These are phyloP conservation scores for Pseudochromis fuscus DNA, from an alignment of 2,797 vertebrate species.

Conservation along the genomic window DNA sequence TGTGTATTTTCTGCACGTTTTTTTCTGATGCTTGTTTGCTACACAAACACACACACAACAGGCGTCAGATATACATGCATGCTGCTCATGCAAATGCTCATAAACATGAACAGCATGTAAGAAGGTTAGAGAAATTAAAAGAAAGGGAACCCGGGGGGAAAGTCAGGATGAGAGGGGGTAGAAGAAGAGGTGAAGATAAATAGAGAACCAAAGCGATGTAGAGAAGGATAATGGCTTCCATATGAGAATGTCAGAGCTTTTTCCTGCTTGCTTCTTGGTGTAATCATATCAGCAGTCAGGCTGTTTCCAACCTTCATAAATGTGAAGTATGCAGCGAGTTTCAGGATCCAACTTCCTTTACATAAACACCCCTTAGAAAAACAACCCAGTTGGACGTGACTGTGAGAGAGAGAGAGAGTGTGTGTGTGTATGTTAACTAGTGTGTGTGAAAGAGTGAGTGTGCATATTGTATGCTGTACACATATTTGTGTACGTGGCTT, in stretches of 20 bases:
- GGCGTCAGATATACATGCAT: slow-evolving; percentile 35
- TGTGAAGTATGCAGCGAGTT: slow-evolving; percentile 88
- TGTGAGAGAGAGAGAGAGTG: slow-evolving; percentile 33
- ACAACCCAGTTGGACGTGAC: slow-evolving; percentile 68
- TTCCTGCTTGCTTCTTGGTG: slow-evolving; percentile 82
- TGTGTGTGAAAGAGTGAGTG: slow-evolving; percentile 15
- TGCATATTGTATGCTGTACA: slow-evolving; percentile 23
- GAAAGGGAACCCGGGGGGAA: slow-evolving; percentile 25
- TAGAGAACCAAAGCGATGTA: slow-evolving; percentile 71
- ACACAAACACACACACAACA: slow-evolving; percentile 34
- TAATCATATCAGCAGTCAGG: slow-evolving; percentile 95
- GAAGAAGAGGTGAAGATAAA: slow-evolving; percentile 71
- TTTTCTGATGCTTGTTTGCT: slow-evolving; percentile 35
- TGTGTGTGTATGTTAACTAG: slow-evolving; percentile 23
- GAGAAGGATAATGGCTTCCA: slow-evolving; percentile 93
- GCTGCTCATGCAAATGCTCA: slow-evolving; percentile 22
- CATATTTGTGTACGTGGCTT: slow-evolving; percentile 32
- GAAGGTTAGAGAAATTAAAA: slow-evolving; percentile 43
- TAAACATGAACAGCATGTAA: slow-evolving; percentile 59
- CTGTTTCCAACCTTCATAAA: slow-evolving; percentile 91
- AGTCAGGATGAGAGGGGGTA: slow-evolving; percentile 9
- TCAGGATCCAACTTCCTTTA: slow-evolving; percentile 81
- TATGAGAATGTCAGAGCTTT: slow-evolving; percentile 87
- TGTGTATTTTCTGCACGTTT: slow-evolving; percentile 28
- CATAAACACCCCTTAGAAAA: slow-evolving; percentile 83